Evolutionary conservation across 2,888 invertebrate genomes (phyloP), one percentile per base, ranked within the genome.

Genomic region (Pyrocoelia pectoralis): DNA sequence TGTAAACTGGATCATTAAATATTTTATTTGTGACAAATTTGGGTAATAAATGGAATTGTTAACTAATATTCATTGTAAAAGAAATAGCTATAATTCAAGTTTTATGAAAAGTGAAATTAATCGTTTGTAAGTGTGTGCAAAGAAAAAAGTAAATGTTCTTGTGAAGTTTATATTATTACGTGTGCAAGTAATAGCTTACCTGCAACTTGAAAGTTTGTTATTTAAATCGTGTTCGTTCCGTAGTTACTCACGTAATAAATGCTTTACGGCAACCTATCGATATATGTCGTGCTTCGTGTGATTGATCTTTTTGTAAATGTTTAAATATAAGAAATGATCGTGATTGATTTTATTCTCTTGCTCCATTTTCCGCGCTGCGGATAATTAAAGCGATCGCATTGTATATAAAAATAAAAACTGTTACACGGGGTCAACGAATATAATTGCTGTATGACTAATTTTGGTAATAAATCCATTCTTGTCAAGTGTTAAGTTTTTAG

Each of bases 71-170:
- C 28, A 57, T 40, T 33, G 40, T 14, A 13, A 1, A 13, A 14
- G 41, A 13, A 59, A 48, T n/a, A 40, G 33, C 33, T 18, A 53
- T 59, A 53, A 59, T 19, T 59, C 53, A 59, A 38, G 33, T 54
- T 46, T 24, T 59, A 43, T 59, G 59, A 59, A 59, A 59, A 59
- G 59, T 18, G 53, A 59, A 59, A 59, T 59, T 59, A 59, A 52
- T 59, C 54, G 51, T 24, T 50, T 38, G 19, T 33, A 33, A 33
- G 49, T 49, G 53, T 33, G 53, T 56, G 51, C 56, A 46, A 28
- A 41, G 46, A 51, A 61, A 56, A 56, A 61, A 33, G n/a, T 2
- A 2, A 10, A 12, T 55, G 18, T 55, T 41, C 24, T 55, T 18
- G 17, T 46, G 15, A 46, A 46, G 10, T 46, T 46, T 46, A 46